A percentile compares a stretch with the other conserved stretches of the same genome.
Evolutionary conservation across 2,113 vertebrate species (phyloP).

Genomic region (Sceloporus tristichus): DNA sequence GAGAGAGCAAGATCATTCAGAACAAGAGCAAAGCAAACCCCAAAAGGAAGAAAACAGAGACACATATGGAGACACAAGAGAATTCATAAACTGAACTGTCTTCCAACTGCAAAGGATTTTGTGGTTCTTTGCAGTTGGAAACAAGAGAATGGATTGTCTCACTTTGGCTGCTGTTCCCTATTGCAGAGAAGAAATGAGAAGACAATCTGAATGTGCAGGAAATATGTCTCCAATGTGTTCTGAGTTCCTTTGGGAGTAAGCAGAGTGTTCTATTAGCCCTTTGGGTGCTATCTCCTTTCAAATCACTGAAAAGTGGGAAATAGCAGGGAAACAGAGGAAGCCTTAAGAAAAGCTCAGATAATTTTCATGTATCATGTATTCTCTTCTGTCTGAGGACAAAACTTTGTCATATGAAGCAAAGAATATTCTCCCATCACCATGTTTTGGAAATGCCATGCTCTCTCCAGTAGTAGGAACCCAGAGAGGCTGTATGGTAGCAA

Average conservation of each 20-base stretch:
- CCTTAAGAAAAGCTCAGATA: not conserved
- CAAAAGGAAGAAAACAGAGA: not conserved
- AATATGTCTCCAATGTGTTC: not conserved
- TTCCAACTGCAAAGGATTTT: not conserved
- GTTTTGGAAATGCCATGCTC: too few relatives aligned
- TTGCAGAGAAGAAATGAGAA: slow-evolving; percentile 6
- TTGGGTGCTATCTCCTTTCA: slow-evolving; percentile 26
- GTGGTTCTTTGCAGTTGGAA: not conserved
- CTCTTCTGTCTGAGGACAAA: too few relatives aligned
- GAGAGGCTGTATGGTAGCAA: too few relatives aligned
- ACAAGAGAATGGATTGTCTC: slow-evolving; percentile 4
- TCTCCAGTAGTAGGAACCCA: too few relatives aligned
- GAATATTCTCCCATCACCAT: too few relatives aligned
- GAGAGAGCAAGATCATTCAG: not conserved
- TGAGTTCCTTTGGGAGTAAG: slow-evolving; percentile 25
- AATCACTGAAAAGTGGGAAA: slow-evolving; percentile 20
- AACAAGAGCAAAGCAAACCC: slow-evolving; percentile 23
- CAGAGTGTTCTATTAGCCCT: not conserved
- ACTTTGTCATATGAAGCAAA: too few relatives aligned
- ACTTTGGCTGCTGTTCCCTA: not conserved
- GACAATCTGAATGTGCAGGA: not conserved
- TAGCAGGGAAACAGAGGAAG: not conserved
- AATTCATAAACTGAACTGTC: not conserved
- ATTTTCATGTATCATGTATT: slow-evolving; percentile 5
- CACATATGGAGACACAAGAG: not conserved